These are phyloP conservation scores for Danio rerio DNA, from an alignment of 2,113 vertebrate species.

Conservation along the genomic window GRCz12tu NC_133177.1:38581501-38582000, in stretches of 20 bases:
- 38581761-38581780: neutral
- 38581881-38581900: too few relatives aligned
- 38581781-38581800: neutral
- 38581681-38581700: conserved; percentile 95
- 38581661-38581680: conserved; percentile 98
- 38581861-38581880: too few relatives aligned
- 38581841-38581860: too few relatives aligned
- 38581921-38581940: too few relatives aligned
- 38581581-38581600: too few relatives aligned
- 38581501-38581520: conserved; percentile 96
- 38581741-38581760: conserved; percentile 89
- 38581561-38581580: conserved; percentile 82
- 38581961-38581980: too few relatives aligned
- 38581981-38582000: too few relatives aligned
- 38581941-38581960: too few relatives aligned
- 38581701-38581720: conserved; percentile 95
- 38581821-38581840: too few relatives aligned
- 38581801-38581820: neutral
- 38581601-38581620: neutral
- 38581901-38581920: too few relatives aligned
- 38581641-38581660: conserved; percentile 91
- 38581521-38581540: conserved; percentile 92
- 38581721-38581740: conserved; percentile 95
- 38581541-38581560: conserved; percentile 88
- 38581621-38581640: conserved; percentile 38